These are phyloP conservation scores for Distichodus sexfasciatus DNA, from an alignment of 2,797 vertebrate genomes.

Conservation along the genomic window DNA sequence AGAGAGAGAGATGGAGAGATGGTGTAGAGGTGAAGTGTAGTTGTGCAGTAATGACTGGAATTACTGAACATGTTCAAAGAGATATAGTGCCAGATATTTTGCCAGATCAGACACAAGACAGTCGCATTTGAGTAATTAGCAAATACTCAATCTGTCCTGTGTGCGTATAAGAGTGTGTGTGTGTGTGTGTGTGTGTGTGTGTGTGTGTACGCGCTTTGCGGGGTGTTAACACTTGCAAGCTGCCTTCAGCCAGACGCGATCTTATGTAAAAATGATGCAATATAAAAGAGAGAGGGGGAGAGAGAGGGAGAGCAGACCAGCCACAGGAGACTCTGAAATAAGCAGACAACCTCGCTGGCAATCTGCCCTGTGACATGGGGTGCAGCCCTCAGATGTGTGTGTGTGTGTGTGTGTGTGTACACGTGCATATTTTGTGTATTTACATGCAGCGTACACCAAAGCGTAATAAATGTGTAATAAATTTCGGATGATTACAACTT, in stretches of 20 bases:
- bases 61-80: constrained; percentile 76
- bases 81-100: constrained; percentile 74
- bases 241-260: constrained; percentile 50
- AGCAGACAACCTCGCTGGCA: constrained; percentile 13
- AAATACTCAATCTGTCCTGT: constrained; percentile 70
- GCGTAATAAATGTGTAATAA: too few relatives aligned
- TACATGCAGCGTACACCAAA: too few relatives aligned
- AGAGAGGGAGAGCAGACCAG: neutral
- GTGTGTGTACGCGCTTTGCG: constrained; percentile 25
- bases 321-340: neutral
- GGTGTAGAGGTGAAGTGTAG: constrained; percentile 64
- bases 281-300: neutral
- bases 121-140: constrained; percentile 80
- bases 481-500: too few relatives aligned
- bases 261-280: constrained; percentile 59
- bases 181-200: constrained; percentile 13
- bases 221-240: constrained; percentile 68
- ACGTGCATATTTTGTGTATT: neutral
- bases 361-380: constrained; percentile 8
- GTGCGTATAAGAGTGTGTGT: constrained; percentile 38
- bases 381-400: neutral
- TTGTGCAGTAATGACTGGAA: constrained; percentile 74
- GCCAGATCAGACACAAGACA: constrained; percentile 71
- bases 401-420: neutral
- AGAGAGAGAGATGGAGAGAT: constrained; percentile 75